These are phyloP conservation scores for Lamellibrachia satsuma DNA, from an alignment of 2,888 invertebrate species.

Conservation along the genomic window DNA sequence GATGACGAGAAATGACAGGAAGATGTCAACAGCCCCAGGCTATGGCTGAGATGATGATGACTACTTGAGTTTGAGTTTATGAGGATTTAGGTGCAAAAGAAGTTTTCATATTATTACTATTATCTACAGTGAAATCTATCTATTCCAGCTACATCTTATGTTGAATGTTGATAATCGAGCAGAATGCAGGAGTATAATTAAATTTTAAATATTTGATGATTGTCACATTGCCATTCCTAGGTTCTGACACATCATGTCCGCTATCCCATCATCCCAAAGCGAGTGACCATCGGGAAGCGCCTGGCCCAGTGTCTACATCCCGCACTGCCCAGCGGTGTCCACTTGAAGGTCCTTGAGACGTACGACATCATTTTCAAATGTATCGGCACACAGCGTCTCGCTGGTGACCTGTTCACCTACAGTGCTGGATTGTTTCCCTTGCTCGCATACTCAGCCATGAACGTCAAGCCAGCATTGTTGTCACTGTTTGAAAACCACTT, in stretches of 20 bases:
- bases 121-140: too few relatives aligned
- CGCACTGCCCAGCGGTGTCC: slow-evolving; percentile 88
- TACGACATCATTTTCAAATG: slow-evolving; percentile 90
- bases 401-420: slow-evolving; percentile 85
- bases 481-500: slow-evolving; percentile 87
- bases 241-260: slow-evolving; percentile 81
- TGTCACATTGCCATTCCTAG: slow-evolving; percentile 65
- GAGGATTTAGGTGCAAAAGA: too few relatives aligned
- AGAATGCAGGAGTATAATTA: too few relatives aligned
- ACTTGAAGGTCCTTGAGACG: slow-evolving; percentile 84
- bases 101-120: too few relatives aligned
- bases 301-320: slow-evolving; percentile 94
- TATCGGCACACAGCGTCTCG: slow-evolving; percentile 81
- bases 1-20: too few relatives aligned
- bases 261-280: slow-evolving; percentile 84
- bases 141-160: too few relatives aligned
- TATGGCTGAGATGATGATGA: too few relatives aligned
- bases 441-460: slow-evolving; percentile 87
- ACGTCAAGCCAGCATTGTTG: slow-evolving; percentile 83
- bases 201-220: background rate
- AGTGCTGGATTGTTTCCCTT: slow-evolving; percentile 84
- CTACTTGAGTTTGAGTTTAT: too few relatives aligned
- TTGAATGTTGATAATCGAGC: too few relatives aligned
- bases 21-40: too few relatives aligned
- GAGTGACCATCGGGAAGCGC: slow-evolving; percentile 88